Base-by-base conservation (phyloP, 2,797 vertebrate genomes). In the Eutrigla gurnardus region DNA sequence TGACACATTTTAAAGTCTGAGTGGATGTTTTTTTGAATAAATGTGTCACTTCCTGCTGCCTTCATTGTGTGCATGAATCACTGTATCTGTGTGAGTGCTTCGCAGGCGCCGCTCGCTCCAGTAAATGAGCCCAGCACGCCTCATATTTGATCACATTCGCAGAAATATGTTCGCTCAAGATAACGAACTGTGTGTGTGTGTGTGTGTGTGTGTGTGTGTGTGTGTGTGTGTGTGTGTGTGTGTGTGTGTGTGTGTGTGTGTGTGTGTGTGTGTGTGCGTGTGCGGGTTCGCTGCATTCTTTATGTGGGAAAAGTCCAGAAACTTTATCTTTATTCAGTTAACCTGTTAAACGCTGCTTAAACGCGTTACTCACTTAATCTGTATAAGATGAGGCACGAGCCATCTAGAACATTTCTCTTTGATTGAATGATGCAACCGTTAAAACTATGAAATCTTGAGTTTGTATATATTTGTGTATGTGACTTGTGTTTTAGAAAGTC, bases 21-120 rank as follows among this genome's bases (percentile, higher is more conserved):
- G 77, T 59, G 78, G 80, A 87, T 89, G 86, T 87, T 90, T 90
- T 65, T 90, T 50, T 67, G 63, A 83, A 80, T 86, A 78, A 88
- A 82, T 69, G 47, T 86, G 88, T 87, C 84, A 78, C 79, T 82
- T 70, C 69, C 57, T 59, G 75, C 52, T 33, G 54, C 76, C 78
- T 79, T 80, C 63, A 60, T 53, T 64, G 77, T 82, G 77, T 63
- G 67, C 78, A 74, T 83, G 70, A 81, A 80, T 92, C 73, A 77
- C 76, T 84, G 67, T 60, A 60, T 86, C 32, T 80, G 75, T 69
- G 70, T 15, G 77, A 73, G 72, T 47, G 70, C 62, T 68, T n/a
- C 65, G 65, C 8, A 57, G 55, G 50, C 75, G 15, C n/a, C 0
- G 43, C 60, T 70, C 36, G 36, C 73, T 81, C 17, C 59, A 72